phyloP scores from a whole-genome alignment of 2,888 invertebrate species.

The Limnephilus rhombicus region DNA sequence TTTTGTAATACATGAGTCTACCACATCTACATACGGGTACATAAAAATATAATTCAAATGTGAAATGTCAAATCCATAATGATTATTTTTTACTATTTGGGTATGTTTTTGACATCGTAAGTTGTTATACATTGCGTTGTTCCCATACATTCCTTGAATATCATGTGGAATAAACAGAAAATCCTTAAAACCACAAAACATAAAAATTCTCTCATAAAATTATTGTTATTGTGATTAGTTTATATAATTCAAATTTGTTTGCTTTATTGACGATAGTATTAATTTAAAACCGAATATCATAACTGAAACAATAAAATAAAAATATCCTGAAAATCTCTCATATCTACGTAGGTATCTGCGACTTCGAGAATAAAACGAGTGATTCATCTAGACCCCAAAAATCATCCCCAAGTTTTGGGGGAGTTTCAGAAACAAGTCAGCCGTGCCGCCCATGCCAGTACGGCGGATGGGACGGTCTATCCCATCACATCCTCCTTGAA shows the following conservation, averaged over 20 bases:
- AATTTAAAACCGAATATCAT: neutral
- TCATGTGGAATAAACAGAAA: neutral
- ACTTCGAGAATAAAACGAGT: neutral
- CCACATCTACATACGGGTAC: no score
- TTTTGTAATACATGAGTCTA: no score
- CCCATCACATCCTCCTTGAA: neutral
- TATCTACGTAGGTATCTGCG: neutral
- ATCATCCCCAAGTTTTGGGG: slow-evolving; percentile 7
- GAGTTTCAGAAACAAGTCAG: slow-evolving; percentile 12
- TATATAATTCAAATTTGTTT: neutral
- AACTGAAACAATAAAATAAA: neutral
- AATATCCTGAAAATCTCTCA: neutral
- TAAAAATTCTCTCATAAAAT: neutral
- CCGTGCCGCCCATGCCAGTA: neutral
- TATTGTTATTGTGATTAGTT: no score
- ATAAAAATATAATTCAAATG: neutral
- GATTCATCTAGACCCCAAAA: slow-evolving; percentile 34
- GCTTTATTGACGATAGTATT: neutral
- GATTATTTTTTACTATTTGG: no score
- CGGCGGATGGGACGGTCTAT: neutral
- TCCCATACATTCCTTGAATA: neutral
- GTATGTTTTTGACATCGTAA: no score
- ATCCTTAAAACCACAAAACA: neutral
- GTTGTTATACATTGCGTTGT: no score
- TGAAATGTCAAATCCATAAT: neutral